These are phyloP conservation scores for Abscondita cerata DNA, from an alignment of 2,888 invertebrate species.

Conservation along the genomic window DNA sequence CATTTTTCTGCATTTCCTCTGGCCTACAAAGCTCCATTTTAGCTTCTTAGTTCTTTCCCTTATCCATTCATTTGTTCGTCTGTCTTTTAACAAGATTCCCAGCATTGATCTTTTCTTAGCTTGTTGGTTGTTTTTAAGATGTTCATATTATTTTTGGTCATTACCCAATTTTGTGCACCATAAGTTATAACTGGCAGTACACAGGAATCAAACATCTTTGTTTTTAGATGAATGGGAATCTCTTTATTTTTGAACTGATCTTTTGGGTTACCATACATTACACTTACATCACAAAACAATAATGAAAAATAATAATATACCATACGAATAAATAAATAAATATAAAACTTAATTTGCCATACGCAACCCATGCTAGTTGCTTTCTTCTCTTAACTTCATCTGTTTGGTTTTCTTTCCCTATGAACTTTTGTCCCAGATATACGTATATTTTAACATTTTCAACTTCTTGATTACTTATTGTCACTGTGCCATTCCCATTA, in stretches of 20 bases:
- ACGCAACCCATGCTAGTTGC: not conserved
- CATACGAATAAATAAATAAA: too few species aligned
- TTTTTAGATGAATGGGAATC: not conserved
- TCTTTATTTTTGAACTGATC: not conserved
- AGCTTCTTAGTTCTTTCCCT: not conserved
- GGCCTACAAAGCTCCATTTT: not conserved
- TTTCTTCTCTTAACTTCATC: not conserved
- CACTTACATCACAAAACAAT: too few species aligned
- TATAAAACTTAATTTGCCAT: too few species aligned
- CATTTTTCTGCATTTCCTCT: too few species aligned
- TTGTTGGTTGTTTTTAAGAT: not conserved
- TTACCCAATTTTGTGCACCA: not conserved
- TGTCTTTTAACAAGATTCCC: too few species aligned
- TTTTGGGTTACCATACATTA: too few species aligned
- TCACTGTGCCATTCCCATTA: too few species aligned
- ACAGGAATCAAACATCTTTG: not conserved
- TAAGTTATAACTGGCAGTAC: not conserved
- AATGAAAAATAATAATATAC: too few species aligned
- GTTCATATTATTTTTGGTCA: slow-evolving; percentile 1
- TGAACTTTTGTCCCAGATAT: not conserved
- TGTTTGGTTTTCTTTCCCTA: slow-evolving; percentile 1
- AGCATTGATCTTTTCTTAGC: not conserved
- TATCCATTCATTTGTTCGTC: not conserved
- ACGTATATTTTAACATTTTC: not conserved
- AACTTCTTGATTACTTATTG: too few species aligned